These are phyloP conservation scores for cattle (Bos taurus) DNA, from an alignment of 2,113 vertebrate genomes.

Conservation along the genomic window ARS-UCD2.0 NC_037357.1:105296001-105296500, in stretches of 20 bases:
- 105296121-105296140: not conserved
- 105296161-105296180: too few relatives aligned
- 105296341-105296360: not conserved
- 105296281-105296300: not conserved
- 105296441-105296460: not conserved
- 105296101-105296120: not conserved
- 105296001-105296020: not conserved
- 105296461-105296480: not conserved
- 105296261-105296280: not conserved
- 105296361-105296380: not conserved
- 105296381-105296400: not conserved
- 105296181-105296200: too few relatives aligned
- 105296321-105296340: not conserved
- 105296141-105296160: not conserved
- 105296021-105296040: not conserved
- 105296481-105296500: not conserved
- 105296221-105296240: not conserved
- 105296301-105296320: not conserved
- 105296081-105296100: not conserved
- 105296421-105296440: not conserved
- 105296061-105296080: not conserved
- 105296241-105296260: not conserved
- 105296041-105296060: rapidly evolving
- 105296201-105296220: not conserved
- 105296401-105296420: not conserved